A percentile compares a stretch with the other conserved stretches of the same genome.
Conservation (phyloP, 2,888 invertebrate species). For the Strigamia transsilvanica region DNA sequence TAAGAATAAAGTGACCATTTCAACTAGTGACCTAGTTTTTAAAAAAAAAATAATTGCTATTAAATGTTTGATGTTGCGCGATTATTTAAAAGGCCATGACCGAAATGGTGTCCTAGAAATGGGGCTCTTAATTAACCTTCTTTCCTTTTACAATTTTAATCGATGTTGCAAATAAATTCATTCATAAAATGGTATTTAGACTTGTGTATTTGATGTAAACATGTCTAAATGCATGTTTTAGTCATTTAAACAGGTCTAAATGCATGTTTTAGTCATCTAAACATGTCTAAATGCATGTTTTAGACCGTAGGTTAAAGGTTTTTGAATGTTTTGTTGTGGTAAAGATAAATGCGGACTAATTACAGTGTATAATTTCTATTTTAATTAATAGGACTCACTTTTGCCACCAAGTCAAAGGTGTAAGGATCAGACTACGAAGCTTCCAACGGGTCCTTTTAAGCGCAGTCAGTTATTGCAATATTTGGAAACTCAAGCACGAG, state of each 20-base stretch:
- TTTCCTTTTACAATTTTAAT: background rate
- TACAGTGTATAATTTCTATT: background rate
- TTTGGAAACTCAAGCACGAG: constrained; percentile 97
- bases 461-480: constrained; percentile 94
- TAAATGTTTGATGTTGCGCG: background rate
- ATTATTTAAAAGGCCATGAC: background rate
- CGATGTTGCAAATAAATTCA: background rate
- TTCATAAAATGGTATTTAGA: background rate
- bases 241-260: no score
- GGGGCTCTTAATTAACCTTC: background rate
- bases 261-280: no score
- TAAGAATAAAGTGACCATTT: constrained; percentile 69
- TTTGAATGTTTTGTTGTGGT: no score
- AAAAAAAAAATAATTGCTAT: constrained; percentile 1
- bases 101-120: background rate
- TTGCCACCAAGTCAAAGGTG: constrained; percentile 95
- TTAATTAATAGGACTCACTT: constrained; percentile 83
- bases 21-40: constrained; percentile 4
- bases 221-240: no score
- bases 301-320: no score
- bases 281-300: no score
- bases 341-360: no score
- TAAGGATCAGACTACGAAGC: constrained; percentile 95
- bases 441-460: constrained; percentile 93
- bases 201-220: no score